These are phyloP conservation scores for Rhopalosiphum padi DNA, from an alignment of 1,140 invertebrate genomes.

Conservation along the genomic window DNA sequence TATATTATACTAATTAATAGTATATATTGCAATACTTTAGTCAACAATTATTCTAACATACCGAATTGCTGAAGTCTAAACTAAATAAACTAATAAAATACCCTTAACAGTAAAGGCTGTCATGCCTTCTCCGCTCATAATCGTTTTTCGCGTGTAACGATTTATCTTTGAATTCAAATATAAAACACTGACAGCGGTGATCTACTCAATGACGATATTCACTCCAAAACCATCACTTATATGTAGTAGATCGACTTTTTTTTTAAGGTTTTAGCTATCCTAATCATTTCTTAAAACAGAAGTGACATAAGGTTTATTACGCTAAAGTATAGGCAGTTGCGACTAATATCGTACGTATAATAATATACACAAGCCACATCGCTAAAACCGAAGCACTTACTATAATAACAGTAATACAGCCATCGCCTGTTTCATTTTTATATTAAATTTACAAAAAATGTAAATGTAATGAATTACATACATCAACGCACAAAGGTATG, in stretches of 20 bases:
- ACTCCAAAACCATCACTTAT: not conserved
- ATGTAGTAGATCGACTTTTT: not conserved
- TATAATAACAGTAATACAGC: not conserved
- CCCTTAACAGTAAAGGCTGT: not conserved
- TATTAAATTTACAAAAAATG: not conserved
- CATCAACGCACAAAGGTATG: not conserved
- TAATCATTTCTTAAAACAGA: not conserved
- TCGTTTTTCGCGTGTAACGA: not conserved
- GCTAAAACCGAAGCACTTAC: not conserved
- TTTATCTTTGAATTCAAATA: not conserved
- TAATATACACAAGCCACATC: not conserved
- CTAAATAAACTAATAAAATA: not conserved
- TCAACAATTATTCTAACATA: not conserved
- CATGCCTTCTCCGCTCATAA: not conserved
- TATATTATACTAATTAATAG: not conserved
- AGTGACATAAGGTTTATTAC: not conserved
- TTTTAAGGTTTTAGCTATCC: not conserved
- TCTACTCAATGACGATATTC: no score
- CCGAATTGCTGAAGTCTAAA: not conserved
- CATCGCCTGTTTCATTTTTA: not conserved
- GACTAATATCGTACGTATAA: not conserved
- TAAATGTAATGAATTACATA: not conserved
- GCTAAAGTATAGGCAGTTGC: not conserved
- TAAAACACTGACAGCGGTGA: rapidly evolving
- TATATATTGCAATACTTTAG: not conserved